Percentiles rank a stretch among this genome's conserved stretches.
These are phyloP conservation scores for Diarsia brunnea DNA, from an alignment of 2,888 invertebrate species.

Conservation along the genomic window DNA sequence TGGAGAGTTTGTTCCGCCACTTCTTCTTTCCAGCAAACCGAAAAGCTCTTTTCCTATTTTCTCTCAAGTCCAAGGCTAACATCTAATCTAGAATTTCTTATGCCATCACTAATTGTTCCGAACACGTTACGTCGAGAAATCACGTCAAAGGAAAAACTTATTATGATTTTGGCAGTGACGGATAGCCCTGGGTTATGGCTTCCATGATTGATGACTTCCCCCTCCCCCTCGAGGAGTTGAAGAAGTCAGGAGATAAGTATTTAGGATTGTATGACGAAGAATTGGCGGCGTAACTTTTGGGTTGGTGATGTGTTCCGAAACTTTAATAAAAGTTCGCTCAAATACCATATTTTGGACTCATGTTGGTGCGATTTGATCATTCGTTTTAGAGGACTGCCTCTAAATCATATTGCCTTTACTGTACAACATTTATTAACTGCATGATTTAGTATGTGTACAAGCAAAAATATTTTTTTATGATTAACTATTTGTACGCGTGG, in stretches of 20 bases:
- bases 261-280: constrained; percentile 14
- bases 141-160: constrained; percentile 50
- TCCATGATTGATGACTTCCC: constrained; percentile 50
- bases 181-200: constrained; percentile 46
- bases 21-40: too few relatives aligned
- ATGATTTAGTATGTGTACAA: too few relatives aligned
- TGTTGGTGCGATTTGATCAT: not conserved
- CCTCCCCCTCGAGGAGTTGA: constrained; percentile 9
- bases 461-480: too few relatives aligned
- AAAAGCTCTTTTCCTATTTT: too few relatives aligned
- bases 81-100: constrained; percentile 27
- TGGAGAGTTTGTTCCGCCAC: too few relatives aligned
- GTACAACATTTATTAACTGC: too few relatives aligned
- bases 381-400: too few relatives aligned
- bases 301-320: not conserved
- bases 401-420: too few relatives aligned
- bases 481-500: too few relatives aligned
- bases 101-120: constrained; percentile 51
- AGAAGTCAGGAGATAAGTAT: constrained; percentile 36
- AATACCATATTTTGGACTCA: not conserved
- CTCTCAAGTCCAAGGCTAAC: not conserved
- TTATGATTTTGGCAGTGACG: constrained; percentile 64
- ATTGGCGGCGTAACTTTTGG: not conserved
- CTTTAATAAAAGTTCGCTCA: not conserved
- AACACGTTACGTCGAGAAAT: constrained; percentile 27